Base-by-base conservation (phyloP, 2,888 invertebrate species). In the Abrostola tripartita region DNA sequence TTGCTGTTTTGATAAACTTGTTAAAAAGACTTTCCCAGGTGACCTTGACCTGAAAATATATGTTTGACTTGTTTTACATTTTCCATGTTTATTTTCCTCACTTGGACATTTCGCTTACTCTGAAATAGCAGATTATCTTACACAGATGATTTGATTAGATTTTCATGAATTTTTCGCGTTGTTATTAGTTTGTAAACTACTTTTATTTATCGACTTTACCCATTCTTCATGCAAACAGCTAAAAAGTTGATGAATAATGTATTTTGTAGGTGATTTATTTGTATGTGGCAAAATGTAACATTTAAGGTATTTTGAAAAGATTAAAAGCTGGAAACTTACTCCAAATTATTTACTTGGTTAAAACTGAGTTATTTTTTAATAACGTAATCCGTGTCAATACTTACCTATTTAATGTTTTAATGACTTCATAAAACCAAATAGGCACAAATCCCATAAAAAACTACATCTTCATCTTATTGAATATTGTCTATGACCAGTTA, bases 11-110 rank as follows among this genome's bases (percentile, higher is more conserved):
- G 5, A 37, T 36, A 64, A 38, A 38, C n/a, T 47, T 12, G 14
- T 42, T 6, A 1, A 6, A 37, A 44, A 50, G 41, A 47, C 55
- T 55, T 68, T 71, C 50, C 58, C 40, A 49, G 5, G 6, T 35
- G 53, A 49, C 65, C 71, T 75, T 75, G 75, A 60, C 71, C 56
- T 37, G 38, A 24, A 57, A 57, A 71, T 53, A 37, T 57, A 63
- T 50, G 71, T 60, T 74, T 70, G 49, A 55, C 7, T 66, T 41
- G 35, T 58, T 59, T 42, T 38, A 12, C 52, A 57, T 74, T 63
- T 71, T 38, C 35, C 12, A 12, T 54, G 49, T 4, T 0, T 54
- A 51, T 6, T 37, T 37, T 41, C 38, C 41, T 37, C 52, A 60
- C 14, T 47, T 67, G 68, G 52, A 50, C 41, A 10, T 9, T 10